Conservation (phyloP, 2,797 vertebrate species). For the Triplophysa yarkandensis region DNA sequence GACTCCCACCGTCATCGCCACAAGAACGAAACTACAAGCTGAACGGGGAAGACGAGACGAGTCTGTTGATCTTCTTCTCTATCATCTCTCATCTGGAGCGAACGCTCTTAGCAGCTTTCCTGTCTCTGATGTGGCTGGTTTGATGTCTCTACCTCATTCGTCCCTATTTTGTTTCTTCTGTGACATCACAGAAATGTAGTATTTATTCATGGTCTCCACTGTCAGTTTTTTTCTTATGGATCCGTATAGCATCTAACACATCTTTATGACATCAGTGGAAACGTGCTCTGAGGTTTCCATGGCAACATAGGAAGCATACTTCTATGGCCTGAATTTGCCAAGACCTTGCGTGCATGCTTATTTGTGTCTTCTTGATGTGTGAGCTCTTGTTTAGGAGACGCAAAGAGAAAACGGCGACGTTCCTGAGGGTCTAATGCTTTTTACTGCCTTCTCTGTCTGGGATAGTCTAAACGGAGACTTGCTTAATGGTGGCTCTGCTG, state of each 20-base stretch:
- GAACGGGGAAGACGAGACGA: constrained; percentile 50
- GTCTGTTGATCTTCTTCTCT: constrained; percentile 27
- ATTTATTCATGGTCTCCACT: constrained; percentile 48
- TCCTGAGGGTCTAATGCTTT: constrained; percentile 62
- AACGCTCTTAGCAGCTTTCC: constrained; percentile 23
- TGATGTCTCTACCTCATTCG: constrained; percentile 76
- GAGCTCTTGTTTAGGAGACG: constrained; percentile 52
- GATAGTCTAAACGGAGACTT: constrained; percentile 60
- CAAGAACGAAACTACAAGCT: constrained; percentile 42
- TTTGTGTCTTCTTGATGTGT: constrained; percentile 61
- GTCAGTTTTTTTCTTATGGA: constrained; percentile 20
- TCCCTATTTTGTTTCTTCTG: constrained; percentile 53
- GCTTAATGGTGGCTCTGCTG: constrained; percentile 65
- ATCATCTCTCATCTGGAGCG: constrained; percentile 39
- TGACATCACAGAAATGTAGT: constrained; percentile 62
- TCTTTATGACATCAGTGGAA: constrained; percentile 61
- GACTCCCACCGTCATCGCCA: constrained; percentile 64
- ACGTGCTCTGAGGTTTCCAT: constrained; percentile 66
- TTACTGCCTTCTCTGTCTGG: constrained; percentile 66
- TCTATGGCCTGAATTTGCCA: constrained; percentile 64
- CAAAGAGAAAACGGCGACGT: constrained; percentile 29
- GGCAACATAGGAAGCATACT: constrained; percentile 56
- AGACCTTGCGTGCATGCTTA: constrained; percentile 68
- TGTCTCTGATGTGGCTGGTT: constrained; percentile 57
- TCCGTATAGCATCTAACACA: constrained; percentile 57